Evolutionary conservation across 2,797 vertebrate species (phyloP).

Genomic region (Macrochelys suwanniensis): DNA sequence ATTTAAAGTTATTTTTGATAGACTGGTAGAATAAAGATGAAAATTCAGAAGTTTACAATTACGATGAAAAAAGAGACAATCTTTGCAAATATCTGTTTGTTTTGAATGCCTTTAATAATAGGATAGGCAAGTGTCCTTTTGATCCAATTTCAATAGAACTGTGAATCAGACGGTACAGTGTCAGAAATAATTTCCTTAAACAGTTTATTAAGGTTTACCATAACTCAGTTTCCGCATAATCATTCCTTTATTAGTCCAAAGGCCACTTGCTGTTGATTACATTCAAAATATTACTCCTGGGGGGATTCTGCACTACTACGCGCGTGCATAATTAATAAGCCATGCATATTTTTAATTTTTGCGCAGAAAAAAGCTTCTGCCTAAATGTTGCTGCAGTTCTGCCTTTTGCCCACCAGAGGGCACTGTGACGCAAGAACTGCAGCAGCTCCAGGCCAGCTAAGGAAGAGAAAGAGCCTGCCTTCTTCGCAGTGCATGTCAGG

Average conservation of each 20-base stretch:
- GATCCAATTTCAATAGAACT: background rate
- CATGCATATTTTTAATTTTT: too few relatives aligned
- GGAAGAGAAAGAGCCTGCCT: too few relatives aligned
- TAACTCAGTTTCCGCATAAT: background rate
- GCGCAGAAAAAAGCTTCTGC: too few relatives aligned
- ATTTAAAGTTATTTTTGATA: background rate
- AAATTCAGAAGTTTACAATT: background rate
- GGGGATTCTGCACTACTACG: too few relatives aligned
- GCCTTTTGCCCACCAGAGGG: too few relatives aligned
- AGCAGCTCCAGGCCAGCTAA: too few relatives aligned
- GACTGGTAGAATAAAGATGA: background rate
- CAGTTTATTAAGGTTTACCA: background rate
- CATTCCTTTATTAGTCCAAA: background rate
- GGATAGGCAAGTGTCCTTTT: background rate
- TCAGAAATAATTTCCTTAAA: background rate
- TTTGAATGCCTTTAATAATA: background rate
- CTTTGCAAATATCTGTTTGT: background rate
- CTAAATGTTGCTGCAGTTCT: too few relatives aligned
- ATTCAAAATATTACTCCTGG: background rate
- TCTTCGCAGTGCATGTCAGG: too few relatives aligned
- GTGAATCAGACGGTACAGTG: background rate
- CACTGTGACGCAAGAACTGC: too few relatives aligned
- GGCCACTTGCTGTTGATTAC: background rate
- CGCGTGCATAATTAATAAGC: too few relatives aligned
- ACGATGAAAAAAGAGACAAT: background rate